Evolutionary conservation across 2,113 vertebrate genomes (phyloP).

Genomic region (Hippocampus barbouri): DNA sequence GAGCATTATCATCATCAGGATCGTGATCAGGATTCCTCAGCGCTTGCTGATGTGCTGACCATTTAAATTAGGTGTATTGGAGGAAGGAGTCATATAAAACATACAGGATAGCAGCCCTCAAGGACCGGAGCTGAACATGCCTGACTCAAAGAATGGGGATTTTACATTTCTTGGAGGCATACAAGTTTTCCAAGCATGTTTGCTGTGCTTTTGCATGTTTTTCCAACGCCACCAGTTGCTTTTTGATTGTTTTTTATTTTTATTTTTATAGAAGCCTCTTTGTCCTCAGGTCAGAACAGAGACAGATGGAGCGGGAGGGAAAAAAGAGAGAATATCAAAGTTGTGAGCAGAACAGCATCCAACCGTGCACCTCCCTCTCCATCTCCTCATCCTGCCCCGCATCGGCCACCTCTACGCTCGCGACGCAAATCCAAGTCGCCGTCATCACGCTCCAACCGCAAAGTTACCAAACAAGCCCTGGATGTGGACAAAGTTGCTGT

Average conservation of each 20-base stretch:
- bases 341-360: constrained; percentile 51
- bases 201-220: constrained; percentile 35
- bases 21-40: too few relatives aligned
- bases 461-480: constrained; percentile 68
- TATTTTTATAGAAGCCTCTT: constrained; percentile 16
- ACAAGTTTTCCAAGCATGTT: constrained; percentile 27
- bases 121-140: too few relatives aligned
- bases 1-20: too few relatives aligned
- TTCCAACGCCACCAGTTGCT: not conserved
- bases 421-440: constrained; percentile 60
- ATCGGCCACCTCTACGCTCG: constrained; percentile 50
- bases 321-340: constrained; percentile 45
- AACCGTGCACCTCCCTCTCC: constrained; percentile 27
- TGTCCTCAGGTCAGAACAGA: constrained; percentile 63
- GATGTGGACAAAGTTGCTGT: constrained; percentile 76
- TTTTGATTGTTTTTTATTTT: constrained; percentile 2
- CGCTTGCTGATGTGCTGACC: not conserved
- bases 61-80: too few relatives aligned
- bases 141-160: too few relatives aligned
- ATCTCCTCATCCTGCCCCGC: constrained; percentile 35
- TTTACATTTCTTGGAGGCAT: too few relatives aligned
- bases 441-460: constrained; percentile 37
- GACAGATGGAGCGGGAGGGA: constrained; percentile 52
- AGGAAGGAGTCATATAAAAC: too few relatives aligned
- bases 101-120: too few relatives aligned